phyloP scores from a whole-genome alignment of 2,888 invertebrate genomes.

The Lottia gigantea region DNA sequence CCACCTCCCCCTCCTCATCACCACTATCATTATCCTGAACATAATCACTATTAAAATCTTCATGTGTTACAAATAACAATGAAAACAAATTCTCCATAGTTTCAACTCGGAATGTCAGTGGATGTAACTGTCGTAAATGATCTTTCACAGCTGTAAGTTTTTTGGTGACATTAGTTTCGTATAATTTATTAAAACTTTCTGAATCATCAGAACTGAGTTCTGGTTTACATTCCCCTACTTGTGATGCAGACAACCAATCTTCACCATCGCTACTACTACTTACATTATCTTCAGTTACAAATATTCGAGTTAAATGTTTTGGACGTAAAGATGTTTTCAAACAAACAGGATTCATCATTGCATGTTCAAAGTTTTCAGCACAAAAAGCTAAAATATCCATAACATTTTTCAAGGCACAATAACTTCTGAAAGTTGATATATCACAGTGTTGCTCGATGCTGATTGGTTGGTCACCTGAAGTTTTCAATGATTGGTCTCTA shows the following conservation, averaged over 20 bases:
- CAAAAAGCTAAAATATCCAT: slow-evolving; percentile 61
- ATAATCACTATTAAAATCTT: slow-evolving; percentile 66
- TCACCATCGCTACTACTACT: slow-evolving; percentile 39
- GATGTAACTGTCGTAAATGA: slow-evolving; percentile 52
- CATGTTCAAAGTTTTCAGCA: slow-evolving; percentile 44
- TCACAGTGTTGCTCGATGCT: slow-evolving; percentile 59
- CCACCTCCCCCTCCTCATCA: slow-evolving; percentile 42
- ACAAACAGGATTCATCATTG: slow-evolving; percentile 49
- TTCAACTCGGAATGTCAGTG: slow-evolving; percentile 70
- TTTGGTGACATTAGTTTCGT: slow-evolving; percentile 47
- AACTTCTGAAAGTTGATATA: slow-evolving; percentile 56
- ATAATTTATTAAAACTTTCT: slow-evolving; percentile 41
- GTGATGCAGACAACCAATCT: slow-evolving; percentile 16
- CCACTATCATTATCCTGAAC: slow-evolving; percentile 69
- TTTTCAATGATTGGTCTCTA: slow-evolving; percentile 26
- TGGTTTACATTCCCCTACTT: not conserved
- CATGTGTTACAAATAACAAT: slow-evolving; percentile 76
- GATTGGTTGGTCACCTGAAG: slow-evolving; percentile 30
- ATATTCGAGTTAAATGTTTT: slow-evolving; percentile 22
- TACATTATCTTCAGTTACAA: slow-evolving; percentile 22
- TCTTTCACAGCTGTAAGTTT: slow-evolving; percentile 41
- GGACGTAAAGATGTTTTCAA: slow-evolving; percentile 21
- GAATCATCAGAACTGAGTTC: slow-evolving; percentile 1
- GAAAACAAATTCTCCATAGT: slow-evolving; percentile 80
- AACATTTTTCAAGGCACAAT: slow-evolving; percentile 57